Base-by-base conservation (phyloP, 1,140 invertebrate species). In the Parapsyche elsis region DNA sequence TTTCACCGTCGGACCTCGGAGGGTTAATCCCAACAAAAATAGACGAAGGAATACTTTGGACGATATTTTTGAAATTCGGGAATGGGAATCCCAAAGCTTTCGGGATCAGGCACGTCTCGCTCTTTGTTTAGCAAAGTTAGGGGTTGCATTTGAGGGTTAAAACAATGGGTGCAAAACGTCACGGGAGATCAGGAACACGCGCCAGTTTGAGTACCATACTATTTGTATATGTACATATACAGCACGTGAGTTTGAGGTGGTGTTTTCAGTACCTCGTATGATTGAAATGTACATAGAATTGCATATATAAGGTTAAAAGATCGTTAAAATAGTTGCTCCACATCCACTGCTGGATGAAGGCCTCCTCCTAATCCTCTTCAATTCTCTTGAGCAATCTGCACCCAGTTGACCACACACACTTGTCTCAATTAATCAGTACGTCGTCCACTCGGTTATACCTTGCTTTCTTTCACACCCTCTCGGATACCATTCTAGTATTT, bases 101-200 rank as follows among this genome's bases (percentile, higher is more conserved):
- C 7, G 73, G 46, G 46, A 24, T 76, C 38, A 4, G 46, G 26
- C 73, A 76, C 73, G 73, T 59, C 9, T 38, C 73, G 7, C 5
- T 53, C n/a, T 76, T 57, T 59, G 73, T 76, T 46, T 24, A 7
- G 2, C 30, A 7, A 38, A 38, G 7, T 38, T 16, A 2, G 12
- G 70, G 73, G 21, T 75, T 24, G 4, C 30, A 5, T 12, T 75
- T 53, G 7, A 76, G 21, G 26, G 53, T 9, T 57, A 59, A 76
- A 59, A 76, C 73, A 76, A 76, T 76, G 49, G 21, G 44, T 21
- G 49, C 19, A 23, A 10, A 49, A 49, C 16, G 45, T 16, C 10
- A 16, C 23, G 23, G n/a, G 73, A 21, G 24, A 76, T 76, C 46
- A 14, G 19, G 10, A 57, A 59, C 73, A 76, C 73, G 73, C 46